These are phyloP conservation scores for Dasypogon diadema DNA, from an alignment of 2,888 invertebrate genomes.

Conservation along the genomic window DNA sequence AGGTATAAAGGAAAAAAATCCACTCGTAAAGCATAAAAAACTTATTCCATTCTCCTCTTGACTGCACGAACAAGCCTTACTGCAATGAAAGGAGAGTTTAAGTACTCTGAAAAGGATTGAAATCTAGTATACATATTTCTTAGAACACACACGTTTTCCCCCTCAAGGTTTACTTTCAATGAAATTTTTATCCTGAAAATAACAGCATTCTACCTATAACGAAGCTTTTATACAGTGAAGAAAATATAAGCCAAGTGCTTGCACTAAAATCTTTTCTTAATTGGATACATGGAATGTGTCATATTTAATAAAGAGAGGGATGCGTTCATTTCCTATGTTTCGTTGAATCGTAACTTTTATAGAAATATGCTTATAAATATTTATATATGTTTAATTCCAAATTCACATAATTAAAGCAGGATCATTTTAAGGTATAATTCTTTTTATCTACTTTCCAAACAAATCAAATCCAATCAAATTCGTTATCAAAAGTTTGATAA, in stretches of 20 bases:
- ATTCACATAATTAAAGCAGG: too few species aligned
- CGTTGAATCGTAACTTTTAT: too few species aligned
- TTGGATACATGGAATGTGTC: too few species aligned
- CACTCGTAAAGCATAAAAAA: constrained; percentile 36
- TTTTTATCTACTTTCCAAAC: too few species aligned
- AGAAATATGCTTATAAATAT: too few species aligned
- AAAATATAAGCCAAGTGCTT: constrained; percentile 21
- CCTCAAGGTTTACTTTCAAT: constrained; percentile 9
- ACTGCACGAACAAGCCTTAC: background rate
- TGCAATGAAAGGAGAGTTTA: constrained; percentile 25
- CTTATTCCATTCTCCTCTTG: constrained; percentile 36
- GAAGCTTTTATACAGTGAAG: background rate
- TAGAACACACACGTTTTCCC: constrained; percentile 8
- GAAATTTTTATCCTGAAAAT: constrained; percentile 25
- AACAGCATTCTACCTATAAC: constrained; percentile 13
- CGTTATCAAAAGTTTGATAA: too few species aligned
- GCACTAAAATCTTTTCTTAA: background rate
- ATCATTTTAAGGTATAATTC: too few species aligned
- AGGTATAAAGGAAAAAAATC: constrained; percentile 26
- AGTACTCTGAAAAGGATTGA: constrained; percentile 34
- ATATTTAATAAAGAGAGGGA: too few species aligned
- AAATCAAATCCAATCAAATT: too few species aligned
- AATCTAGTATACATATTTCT: constrained; percentile 39
- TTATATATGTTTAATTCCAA: too few species aligned
- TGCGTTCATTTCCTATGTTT: too few species aligned